Conservation (phyloP, 2,888 invertebrate species). For the Campoletis raptor region DNA sequence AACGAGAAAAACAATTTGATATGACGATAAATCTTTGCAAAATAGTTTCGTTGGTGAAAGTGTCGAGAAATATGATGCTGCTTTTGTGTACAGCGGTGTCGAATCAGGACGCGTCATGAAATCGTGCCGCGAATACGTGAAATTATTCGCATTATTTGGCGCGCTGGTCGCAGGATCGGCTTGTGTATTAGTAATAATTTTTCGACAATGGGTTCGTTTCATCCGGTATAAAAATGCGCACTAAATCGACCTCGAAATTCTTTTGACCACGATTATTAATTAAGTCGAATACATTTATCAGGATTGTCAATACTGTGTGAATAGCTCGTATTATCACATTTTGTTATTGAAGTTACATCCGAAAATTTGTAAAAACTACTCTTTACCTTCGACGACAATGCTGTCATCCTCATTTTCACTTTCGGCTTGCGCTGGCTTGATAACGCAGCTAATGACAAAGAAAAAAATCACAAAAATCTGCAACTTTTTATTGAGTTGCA, state of each 20-base stretch:
- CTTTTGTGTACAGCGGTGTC: conserved; percentile 57
- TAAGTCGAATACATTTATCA: conserved; percentile 10
- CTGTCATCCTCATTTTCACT: conserved; percentile 83
- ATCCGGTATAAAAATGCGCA: conserved; percentile 43
- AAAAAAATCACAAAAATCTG: conserved; percentile 47
- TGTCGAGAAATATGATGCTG: conserved; percentile 6
- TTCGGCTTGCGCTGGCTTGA: conserved; percentile 45
- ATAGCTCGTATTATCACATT: background rate
- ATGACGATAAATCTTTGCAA: conserved; percentile 4
- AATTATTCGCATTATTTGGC: conserved; percentile 61
- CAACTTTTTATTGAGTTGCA: conserved; percentile 44
- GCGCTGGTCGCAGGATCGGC: conserved; percentile 22
- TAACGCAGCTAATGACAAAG: conserved; percentile 40
- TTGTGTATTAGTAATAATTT: conserved; percentile 40
- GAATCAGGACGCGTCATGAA: conserved; percentile 66
- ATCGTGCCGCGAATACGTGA: conserved; percentile 66
- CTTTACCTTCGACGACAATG: conserved; percentile 86
- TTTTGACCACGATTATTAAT: background rate
- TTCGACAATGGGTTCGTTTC: conserved; percentile 50
- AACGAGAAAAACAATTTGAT: background rate
- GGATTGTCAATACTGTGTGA: background rate
- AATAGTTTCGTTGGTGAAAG: conserved; percentile 15
- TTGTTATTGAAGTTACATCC: background rate
- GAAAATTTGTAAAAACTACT: background rate
- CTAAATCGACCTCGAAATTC: conserved; percentile 43